Evolutionary conservation across 2,888 invertebrate genomes (phyloP).

Genomic region (Stenotaenia linearis): DNA sequence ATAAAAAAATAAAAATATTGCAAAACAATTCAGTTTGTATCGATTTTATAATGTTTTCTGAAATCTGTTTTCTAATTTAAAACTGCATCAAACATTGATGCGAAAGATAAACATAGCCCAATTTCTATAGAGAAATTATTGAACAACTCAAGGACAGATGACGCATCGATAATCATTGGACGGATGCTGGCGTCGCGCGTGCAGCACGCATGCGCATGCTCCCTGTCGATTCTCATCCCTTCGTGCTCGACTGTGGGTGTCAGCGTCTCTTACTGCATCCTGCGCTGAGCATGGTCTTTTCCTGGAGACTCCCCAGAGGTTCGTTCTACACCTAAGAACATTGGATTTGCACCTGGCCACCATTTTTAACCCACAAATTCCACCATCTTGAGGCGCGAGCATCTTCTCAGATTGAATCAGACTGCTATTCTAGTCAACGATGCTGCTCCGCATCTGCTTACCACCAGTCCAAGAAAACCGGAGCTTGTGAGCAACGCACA

Average conservation of each 20-base stretch:
- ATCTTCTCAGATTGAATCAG: background rate
- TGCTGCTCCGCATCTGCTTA: constrained; percentile 1
- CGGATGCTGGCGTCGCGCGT: background rate
- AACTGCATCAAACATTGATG: background rate
- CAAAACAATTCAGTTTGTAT: background rate
- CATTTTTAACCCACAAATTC: background rate
- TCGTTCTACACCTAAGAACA: constrained; percentile 2
- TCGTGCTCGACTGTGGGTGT: background rate
- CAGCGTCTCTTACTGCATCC: background rate
- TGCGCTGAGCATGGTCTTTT: constrained; percentile 20
- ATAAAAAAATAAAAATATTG: background rate
- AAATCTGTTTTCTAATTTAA: no score
- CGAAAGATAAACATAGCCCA: background rate
- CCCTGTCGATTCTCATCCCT: constrained; percentile 4
- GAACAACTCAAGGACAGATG: constrained; percentile 24
- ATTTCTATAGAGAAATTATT: background rate
- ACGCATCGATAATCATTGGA: constrained; percentile 26
- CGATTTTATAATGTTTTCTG: background rate
- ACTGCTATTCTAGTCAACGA: background rate
- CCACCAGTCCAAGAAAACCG: background rate
- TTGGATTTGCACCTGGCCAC: constrained; percentile 19
- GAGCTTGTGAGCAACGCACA: background rate
- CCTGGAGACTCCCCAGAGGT: background rate
- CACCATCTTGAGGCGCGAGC: background rate
- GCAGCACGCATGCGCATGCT: background rate